Evolutionary conservation across 30 jellyfish, hydroid and myxozoan species (phyloP).

Genomic region (Mastigias papua): DNA sequence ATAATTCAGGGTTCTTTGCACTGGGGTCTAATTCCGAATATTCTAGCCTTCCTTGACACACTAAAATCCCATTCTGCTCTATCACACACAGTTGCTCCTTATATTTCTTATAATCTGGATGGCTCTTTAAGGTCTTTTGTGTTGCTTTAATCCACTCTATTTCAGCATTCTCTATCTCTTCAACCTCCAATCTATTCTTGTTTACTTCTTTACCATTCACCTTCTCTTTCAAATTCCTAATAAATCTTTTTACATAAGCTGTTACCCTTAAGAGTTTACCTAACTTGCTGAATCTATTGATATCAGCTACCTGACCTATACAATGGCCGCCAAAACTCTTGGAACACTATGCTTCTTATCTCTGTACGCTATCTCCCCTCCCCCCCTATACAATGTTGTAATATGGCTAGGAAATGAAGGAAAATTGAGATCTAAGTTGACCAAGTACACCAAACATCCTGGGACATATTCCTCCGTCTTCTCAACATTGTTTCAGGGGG

Average conservation of each 20-base stretch:
- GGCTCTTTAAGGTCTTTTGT: slow-evolving; percentile 3
- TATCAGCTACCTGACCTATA: slow-evolving; percentile 33
- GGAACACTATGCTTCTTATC: too few relatives aligned
- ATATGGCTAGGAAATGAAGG: too few relatives aligned
- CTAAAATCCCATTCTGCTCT: background rate
- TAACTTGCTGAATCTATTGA: slow-evolving; percentile 29
- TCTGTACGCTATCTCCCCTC: too few relatives aligned
- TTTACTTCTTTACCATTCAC: slow-evolving; percentile 6
- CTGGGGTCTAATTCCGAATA: slow-evolving; percentile 25
- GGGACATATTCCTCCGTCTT: too few relatives aligned
- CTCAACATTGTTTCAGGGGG: too few relatives aligned
- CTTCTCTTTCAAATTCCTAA: slow-evolving; percentile 23
- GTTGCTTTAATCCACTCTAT: slow-evolving; percentile 30
- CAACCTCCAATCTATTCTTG: background rate
- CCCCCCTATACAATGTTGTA: too few relatives aligned
- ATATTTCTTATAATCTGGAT: slow-evolving; percentile 25
- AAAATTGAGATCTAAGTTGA: too few relatives aligned
- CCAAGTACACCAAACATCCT: too few relatives aligned
- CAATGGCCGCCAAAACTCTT: too few relatives aligned
- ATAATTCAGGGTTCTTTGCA: slow-evolving; percentile 32
- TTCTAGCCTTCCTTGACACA: slow-evolving; percentile 41
- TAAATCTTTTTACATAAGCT: slow-evolving; percentile 43
- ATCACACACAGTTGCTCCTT: slow-evolving; percentile 18
- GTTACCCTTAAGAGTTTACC: slow-evolving; percentile 47
- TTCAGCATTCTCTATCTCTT: slow-evolving; percentile 46